These are phyloP conservation scores for Mustelus asterias DNA, from an alignment of 2,113 vertebrate genomes.

Conservation along the genomic window DNA sequence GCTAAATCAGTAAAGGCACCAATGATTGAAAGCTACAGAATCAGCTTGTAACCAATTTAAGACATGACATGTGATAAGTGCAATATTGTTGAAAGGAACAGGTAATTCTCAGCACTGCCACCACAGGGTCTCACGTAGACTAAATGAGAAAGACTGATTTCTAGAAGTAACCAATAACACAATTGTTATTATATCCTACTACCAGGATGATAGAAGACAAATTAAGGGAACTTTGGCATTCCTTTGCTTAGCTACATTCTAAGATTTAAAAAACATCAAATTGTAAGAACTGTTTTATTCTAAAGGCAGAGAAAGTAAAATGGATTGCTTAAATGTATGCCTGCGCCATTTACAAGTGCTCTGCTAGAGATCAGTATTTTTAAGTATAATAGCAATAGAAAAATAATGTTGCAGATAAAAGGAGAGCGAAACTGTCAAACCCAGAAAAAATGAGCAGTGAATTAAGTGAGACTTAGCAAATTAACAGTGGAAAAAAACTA, in stretches of 20 bases:
- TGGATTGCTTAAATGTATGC: neutral
- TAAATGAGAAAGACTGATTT: neutral
- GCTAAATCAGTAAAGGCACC: neutral
- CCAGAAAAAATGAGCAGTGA: neutral
- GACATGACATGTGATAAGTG: neutral
- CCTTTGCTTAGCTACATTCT: neutral
- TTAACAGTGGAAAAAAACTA: neutral
- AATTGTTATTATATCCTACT: neutral
- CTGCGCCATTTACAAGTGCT: no score
- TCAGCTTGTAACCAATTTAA: neutral
- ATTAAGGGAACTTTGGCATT: neutral
- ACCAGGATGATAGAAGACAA: neutral
- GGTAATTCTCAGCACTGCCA: neutral
- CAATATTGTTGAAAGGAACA: neutral
- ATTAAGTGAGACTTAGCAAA: neutral
- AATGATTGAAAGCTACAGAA: neutral
- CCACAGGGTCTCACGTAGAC: neutral
- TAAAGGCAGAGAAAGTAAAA: neutral
- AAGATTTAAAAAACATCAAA: neutral
- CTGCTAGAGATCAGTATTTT: neutral
- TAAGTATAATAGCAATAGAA: neutral
- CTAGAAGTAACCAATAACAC: neutral
- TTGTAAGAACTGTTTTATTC: neutral
- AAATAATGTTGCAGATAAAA: neutral
- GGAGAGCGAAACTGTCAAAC: neutral